Evolutionary conservation across 92 coral and sea anemone genomes (phyloP), one percentile per base, ranked within the genome.

Genomic region (Epizoanthus ramosus): DNA sequence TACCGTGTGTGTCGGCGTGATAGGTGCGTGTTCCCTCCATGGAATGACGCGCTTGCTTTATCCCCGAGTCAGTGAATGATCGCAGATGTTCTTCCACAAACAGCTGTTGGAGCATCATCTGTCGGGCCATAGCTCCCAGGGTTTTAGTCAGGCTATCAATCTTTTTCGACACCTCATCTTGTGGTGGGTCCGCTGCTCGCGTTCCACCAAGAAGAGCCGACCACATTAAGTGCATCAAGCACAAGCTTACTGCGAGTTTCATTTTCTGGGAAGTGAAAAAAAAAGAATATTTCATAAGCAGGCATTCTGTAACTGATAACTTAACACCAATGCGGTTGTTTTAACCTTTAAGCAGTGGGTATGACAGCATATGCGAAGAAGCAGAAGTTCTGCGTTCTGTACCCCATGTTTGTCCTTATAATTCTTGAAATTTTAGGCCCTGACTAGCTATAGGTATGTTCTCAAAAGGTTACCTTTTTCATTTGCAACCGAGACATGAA

Each of bases 101-200:
- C 23, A 84, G 56, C 56, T 74, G 88, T 23, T 84, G 88, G 1
- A 75, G 75, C 88, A 84, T 84, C 81, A 84, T 63, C 53, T 84
- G 87, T 13, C 83, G 87, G 16, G 87, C 71, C 57, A 84, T 19
- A 3, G 87, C 74, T 25, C 83, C 87, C 37, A 74, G 33, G 6
- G 57, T 23, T 50, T 58, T 73, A 25, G 58, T 83, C 22, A 83
- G 22, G 37, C 39, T 83, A 17, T 83, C 79, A 6, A 73, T 12
- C 21, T 28, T 53, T 73, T 73, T 73, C 43, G 28, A 43, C 54
- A 73, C 12, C 15, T 73, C 79, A 50, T 63, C 57, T 22, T 54
- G 79, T 6, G 79, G 63, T 5, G 41, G 43, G 33, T 19, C 64
- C 7, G 35, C 37, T 2, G 43, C 39, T 22, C 1, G 7, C 21